phyloP scores from a whole-genome alignment of 2,113 vertebrate species.

The Xerus inauris region DNA sequence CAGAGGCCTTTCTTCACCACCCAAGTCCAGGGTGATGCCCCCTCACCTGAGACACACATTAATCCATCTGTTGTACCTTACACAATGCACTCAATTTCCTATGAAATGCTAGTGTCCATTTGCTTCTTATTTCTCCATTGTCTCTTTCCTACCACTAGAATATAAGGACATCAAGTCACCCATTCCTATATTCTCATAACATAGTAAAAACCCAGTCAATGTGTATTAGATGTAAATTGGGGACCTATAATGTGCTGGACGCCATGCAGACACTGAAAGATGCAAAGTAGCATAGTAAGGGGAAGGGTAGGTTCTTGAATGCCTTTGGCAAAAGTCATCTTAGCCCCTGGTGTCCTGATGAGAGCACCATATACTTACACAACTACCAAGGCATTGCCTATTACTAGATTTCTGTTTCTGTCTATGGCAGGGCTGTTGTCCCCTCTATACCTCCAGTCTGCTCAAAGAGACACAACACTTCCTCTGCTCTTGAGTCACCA shows the following conservation, averaged over 20 bases:
- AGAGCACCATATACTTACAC: neutral
- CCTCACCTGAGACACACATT: neutral
- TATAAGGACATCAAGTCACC: neutral
- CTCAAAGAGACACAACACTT: neutral
- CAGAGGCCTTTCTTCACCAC: neutral
- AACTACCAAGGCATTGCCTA: accelerated
- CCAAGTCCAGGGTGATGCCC: neutral
- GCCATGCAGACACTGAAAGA: neutral
- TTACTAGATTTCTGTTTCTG: neutral
- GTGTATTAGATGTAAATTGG: neutral
- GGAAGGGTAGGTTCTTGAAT: neutral
- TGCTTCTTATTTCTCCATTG: neutral
- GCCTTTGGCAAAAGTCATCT: neutral
- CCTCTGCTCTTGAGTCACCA: neutral
- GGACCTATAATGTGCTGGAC: neutral
- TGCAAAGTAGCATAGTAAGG: neutral
- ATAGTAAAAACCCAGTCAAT: neutral
- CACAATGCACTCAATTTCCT: neutral
- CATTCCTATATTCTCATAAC: neutral
- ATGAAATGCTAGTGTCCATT: neutral
- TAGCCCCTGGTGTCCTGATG: neutral
- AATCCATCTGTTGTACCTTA: neutral
- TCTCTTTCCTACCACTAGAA: neutral
- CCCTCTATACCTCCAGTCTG: neutral
- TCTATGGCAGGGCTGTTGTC: too few relatives aligned